Evolutionary conservation across 1,140 invertebrate species (phyloP).

Genomic region (Ceratoteleas bidentatus): DNA sequence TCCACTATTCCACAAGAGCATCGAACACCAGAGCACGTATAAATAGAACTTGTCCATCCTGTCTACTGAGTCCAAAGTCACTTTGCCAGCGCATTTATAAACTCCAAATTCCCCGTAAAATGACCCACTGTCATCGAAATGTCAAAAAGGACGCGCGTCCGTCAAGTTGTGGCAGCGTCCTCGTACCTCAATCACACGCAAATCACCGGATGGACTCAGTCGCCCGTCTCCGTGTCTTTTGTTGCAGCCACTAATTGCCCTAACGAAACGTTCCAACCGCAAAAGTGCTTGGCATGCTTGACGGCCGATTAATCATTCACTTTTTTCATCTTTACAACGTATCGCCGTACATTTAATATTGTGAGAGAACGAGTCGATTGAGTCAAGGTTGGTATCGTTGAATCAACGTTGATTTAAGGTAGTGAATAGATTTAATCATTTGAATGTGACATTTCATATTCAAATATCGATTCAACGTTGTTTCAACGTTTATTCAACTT

Average conservation of each 20-base stretch:
- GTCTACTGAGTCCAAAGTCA: background rate
- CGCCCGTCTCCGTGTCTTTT: conserved; percentile 16
- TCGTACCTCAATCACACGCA: conserved; percentile 22
- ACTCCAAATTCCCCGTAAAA: background rate
- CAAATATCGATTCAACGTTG: too few relatives aligned
- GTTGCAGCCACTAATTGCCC: conserved; percentile 19
- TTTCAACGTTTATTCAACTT: too few relatives aligned
- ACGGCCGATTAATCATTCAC: conserved; percentile 17
- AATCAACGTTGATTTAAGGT: too few relatives aligned
- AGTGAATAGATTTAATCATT: too few relatives aligned
- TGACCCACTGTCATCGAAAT: conserved; percentile 32
- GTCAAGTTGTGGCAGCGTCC: conserved; percentile 23
- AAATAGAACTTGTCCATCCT: conserved; percentile 45
- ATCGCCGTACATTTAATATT: too few relatives aligned
- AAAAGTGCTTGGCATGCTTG: background rate
- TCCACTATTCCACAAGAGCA: conserved; percentile 35
- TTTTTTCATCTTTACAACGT: conserved; percentile 6
- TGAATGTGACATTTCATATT: too few relatives aligned
- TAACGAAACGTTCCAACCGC: conserved; percentile 4
- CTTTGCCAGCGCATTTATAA: conserved; percentile 26
- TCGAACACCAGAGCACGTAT: conserved; percentile 17
- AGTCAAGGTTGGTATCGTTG: too few relatives aligned
- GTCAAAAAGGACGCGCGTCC: conserved; percentile 43
- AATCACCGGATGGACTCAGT: conserved; percentile 48
- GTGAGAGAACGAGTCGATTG: too few relatives aligned